Evolutionary conservation across 2,113 vertebrate species (phyloP), one percentile per base, ranked within the genome.

Genomic region (Pipra filicauda): DNA sequence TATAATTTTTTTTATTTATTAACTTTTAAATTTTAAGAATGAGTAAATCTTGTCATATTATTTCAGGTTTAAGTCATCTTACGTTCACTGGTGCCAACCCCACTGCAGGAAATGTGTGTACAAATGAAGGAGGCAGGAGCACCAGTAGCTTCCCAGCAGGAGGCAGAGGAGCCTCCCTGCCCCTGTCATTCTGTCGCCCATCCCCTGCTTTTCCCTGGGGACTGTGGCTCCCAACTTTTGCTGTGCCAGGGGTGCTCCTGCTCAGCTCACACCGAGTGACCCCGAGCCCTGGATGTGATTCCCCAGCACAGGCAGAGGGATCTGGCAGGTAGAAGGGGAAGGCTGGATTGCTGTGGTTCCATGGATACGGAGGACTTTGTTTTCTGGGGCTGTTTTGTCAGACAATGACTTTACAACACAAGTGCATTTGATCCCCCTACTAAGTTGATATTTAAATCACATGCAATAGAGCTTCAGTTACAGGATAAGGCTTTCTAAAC

Each of bases 161-260:
- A 89, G 33, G 26, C 67, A 62, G 24, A 86, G 23, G 21, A 72
- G 49, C 37, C n/a, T 48, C 64, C 69, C 58, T 31, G 57, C 22
- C 15, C 64, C 5, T 0, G 2, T 0, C 5, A 69, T 33, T 20
- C 37, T 48, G 44, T 51, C 6, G 0, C 52, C 59, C 28, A 49
- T 26, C 20, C 44, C 0, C 2, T 18, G 39, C 75, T 67, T 65
- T 35, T 54, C 59, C 16, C 7, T 19, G 39, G 69, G 65, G 35
- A 54, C 33, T 1, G 2, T 31, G 41, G 70, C 18, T 6, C 0
- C 46, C 6, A 41, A 49, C 49, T n/a, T 62, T 20, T 23, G 37
- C 44, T n/a, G 11, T 33, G 55, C 54, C 62, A 54, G 37, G 0
- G 74, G 33, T 19, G 4, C 41, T 35, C 69, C 58, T 41, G 49